A percentile compares a stretch with the other conserved stretches of the same genome.
phyloP scores from a whole-genome alignment of 2,888 invertebrate species.

The Cheilosia urbana region DNA sequence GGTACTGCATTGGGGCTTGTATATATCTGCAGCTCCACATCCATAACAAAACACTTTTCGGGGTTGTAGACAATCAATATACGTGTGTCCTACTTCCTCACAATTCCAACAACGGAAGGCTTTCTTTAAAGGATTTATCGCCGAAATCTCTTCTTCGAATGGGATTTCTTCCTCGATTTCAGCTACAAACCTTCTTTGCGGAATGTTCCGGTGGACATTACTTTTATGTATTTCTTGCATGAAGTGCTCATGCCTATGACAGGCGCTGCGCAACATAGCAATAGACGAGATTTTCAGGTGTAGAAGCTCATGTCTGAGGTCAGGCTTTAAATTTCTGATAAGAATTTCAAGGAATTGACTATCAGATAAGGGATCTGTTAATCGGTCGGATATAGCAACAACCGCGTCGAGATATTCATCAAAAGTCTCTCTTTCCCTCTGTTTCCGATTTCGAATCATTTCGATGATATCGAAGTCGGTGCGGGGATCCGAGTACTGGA shows the following conservation, averaged over 20 bases:
- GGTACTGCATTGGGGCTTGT: conserved; percentile 31
- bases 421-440: background rate
- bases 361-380: background rate
- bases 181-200: background rate
- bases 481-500: background rate
- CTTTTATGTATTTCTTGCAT: background rate
- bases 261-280: background rate
- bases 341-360: background rate
- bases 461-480: background rate
- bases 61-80: conserved; percentile 2
- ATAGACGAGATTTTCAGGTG: background rate
- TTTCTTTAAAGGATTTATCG: background rate
- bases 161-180: background rate
- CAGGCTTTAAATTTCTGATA: background rate
- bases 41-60: conserved; percentile 35
- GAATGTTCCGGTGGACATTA: background rate
- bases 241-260: background rate
- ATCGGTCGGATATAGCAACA: background rate
- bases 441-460: background rate
- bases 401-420: background rate
- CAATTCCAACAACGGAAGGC: conserved; percentile 3
- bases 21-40: conserved; percentile 22
- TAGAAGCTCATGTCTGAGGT: background rate
- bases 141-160: background rate
- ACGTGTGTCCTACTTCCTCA: conserved; percentile 1